These are phyloP conservation scores for Tipula helvola DNA, from an alignment of 2,888 invertebrate genomes.

Conservation along the genomic window DNA sequence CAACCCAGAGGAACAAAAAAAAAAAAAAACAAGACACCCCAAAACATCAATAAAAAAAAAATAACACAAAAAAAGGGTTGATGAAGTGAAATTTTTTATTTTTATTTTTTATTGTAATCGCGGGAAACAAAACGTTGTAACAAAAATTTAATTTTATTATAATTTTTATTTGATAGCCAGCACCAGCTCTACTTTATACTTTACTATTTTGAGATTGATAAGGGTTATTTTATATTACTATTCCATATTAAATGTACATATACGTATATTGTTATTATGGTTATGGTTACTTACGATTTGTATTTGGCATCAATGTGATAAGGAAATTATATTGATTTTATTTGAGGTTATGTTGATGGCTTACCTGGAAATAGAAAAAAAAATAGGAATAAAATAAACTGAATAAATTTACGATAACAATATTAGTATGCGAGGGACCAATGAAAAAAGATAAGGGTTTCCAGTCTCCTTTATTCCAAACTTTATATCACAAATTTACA, in stretches of 20 bases:
- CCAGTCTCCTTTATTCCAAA: too few relatives aligned
- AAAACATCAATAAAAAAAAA: not conserved
- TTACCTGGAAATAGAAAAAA: not conserved
- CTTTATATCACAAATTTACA: too few relatives aligned
- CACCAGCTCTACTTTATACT: not conserved
- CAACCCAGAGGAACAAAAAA: not conserved
- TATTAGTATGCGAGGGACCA: not conserved
- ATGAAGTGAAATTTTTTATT: not conserved
- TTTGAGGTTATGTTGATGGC: not conserved
- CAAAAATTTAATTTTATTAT: constrained; percentile 4
- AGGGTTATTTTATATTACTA: not conserved
- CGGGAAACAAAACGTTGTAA: not conserved
- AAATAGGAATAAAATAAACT: not conserved
- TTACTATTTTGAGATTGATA: not conserved
- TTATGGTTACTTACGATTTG: not conserved
- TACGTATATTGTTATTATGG: not conserved
- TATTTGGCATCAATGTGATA: not conserved
- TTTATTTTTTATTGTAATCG: not conserved
- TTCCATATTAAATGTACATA: not conserved
- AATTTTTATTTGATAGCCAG: not conserved
- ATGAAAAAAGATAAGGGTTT: too few relatives aligned
- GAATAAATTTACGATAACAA: not conserved
- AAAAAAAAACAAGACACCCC: not conserved
- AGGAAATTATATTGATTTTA: not conserved
- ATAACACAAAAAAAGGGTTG: not conserved